Evolutionary conservation across 2,888 invertebrate genomes (phyloP), one percentile per base, ranked within the genome.

Genomic region (Drosophila incognita): DNA sequence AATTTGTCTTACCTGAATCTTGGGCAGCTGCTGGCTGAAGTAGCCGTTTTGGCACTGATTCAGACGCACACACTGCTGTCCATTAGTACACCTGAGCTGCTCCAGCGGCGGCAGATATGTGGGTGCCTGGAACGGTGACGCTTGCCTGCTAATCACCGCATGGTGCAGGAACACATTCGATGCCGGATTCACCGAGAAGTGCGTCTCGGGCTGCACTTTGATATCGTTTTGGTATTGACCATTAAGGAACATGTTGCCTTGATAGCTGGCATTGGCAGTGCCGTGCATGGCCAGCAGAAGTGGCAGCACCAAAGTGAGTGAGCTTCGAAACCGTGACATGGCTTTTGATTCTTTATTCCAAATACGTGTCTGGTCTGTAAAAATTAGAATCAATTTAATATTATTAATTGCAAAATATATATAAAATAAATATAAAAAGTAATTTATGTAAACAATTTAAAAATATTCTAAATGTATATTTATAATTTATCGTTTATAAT

Each of bases 91-190:
- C 69, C 91, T 92, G 21, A 92, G 74, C 49, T 81, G 87, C 70
- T 92, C 86, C 69, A 85, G 79, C 4, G 91, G 91, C 11, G 92
- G 92, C 82, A 92, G 72, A 71, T 92, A 92, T 21, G 82, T 88
- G 18, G 92, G 92, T 4, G 91, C 92, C 69, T 81, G 83, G 82
- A 92, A 92, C 1, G 92, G 92, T 18, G 89, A 65, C 5, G 92
- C 92, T 66, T 92, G 91, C 21, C 92, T 81, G 71, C 92, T 92
- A 21, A 92, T 90, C 60, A 92, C 87, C 27, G 92, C 92, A 66
- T 92, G 92, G 51, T 91, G 89, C 29, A 92, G 81, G 65, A 92
- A 92, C 4, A 92, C 89, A 57, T 92, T 92, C 33, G 87, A 74
- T 21, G 87, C 54, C 11, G 90, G 84, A 78, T 89, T 91, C 27